These are phyloP conservation scores for Diorhabda sublineata DNA, from an alignment of 1,140 invertebrate genomes.

Conservation along the genomic window DNA sequence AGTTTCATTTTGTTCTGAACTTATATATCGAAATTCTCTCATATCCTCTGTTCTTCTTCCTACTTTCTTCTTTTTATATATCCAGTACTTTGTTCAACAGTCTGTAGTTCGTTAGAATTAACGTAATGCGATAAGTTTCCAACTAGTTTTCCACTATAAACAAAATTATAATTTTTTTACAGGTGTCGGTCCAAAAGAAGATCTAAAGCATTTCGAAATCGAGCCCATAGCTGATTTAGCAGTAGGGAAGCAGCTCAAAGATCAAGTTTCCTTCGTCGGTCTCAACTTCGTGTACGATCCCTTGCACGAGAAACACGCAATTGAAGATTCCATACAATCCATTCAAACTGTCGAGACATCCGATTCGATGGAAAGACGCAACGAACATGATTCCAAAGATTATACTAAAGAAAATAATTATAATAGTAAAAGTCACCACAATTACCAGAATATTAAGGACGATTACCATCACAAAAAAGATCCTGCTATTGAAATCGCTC, in stretches of 20 bases:
- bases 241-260: constrained; percentile 54
- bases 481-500: neutral
- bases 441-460: neutral
- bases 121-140: no score
- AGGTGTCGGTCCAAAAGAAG: constrained; percentile 66
- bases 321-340: neutral
- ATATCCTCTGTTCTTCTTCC: no score
- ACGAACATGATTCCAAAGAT: neutral
- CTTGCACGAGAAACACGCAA: neutral
- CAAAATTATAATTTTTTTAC: constrained; percentile 42
- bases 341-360: neutral
- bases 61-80: no score
- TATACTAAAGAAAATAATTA: neutral
- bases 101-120: no score
- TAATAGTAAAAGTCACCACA: neutral
- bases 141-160: no score
- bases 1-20: no score
- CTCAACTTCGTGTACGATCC: constrained; percentile 30
- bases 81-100: no score
- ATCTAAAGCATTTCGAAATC: constrained; percentile 49
- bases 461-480: neutral
- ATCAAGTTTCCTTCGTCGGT: constrained; percentile 51
- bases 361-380: neutral
- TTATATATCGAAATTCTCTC: no score
- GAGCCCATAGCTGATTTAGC: constrained; percentile 46